phyloP scores from a whole-genome alignment of 2,113 vertebrate species.

The Micromys minutus region DNA sequence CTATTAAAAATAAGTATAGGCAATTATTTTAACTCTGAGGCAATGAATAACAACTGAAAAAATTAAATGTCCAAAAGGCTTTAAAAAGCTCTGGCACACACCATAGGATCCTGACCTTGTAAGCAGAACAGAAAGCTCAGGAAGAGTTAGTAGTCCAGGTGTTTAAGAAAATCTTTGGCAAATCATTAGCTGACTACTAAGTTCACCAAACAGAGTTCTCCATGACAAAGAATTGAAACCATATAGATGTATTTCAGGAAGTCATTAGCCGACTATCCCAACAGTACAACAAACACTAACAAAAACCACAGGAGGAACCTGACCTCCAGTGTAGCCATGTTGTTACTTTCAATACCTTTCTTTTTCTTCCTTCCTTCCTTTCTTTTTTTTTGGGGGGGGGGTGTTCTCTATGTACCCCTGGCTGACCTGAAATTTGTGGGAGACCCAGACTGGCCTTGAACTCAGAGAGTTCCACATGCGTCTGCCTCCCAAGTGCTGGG shows the following conservation, averaged over 20 bases:
- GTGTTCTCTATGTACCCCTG: not conserved
- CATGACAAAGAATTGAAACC: not conserved
- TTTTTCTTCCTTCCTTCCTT: not conserved
- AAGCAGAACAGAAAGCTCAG: not conserved
- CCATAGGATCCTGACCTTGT: not conserved
- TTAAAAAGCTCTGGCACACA: not conserved
- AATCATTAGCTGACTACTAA: not conserved
- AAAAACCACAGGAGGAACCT: not conserved
- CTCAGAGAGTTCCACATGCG: not conserved
- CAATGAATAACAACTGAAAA: not conserved
- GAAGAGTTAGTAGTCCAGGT: not conserved
- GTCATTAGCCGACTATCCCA: not conserved
- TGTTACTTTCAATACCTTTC: conserved; percentile 13
- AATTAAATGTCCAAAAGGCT: not conserved
- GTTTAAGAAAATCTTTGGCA: not conserved
- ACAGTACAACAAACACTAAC: not conserved
- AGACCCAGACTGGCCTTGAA: not conserved
- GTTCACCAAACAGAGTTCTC: not conserved
- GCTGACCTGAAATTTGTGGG: not conserved
- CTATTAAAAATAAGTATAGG: conserved; percentile 4
- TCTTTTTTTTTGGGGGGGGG: too few relatives aligned
- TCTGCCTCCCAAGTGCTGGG: not conserved
- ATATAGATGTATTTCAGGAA: not conserved
- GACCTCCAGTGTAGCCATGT: not conserved
- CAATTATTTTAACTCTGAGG: not conserved